Evolutionary conservation across 2,888 invertebrate genomes (phyloP).

Genomic region (Apodemia hepburni): DNA sequence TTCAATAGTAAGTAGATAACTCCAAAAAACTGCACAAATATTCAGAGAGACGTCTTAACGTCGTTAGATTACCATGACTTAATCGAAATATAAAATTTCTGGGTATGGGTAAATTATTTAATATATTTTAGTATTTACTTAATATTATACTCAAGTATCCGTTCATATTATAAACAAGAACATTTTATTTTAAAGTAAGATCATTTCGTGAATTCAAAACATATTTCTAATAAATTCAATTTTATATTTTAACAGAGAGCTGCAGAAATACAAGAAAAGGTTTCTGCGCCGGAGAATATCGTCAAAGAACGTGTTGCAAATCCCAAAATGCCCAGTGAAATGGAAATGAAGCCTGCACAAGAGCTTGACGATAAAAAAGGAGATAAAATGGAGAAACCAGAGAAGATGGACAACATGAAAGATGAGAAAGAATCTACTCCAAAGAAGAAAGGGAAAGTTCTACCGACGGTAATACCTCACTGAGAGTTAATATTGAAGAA

Average conservation of each 20-base stretch:
- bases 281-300: slow-evolving; percentile 29
- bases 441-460: slow-evolving; percentile 24
- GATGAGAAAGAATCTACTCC: slow-evolving; percentile 33
- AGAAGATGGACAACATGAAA: slow-evolving; percentile 31
- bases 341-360: background rate
- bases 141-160: no score
- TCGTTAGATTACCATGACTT: no score
- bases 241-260: slow-evolving; percentile 18
- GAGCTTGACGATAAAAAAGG: slow-evolving; percentile 31
- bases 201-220: no score
- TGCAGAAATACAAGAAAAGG: slow-evolving; percentile 19
- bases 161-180: no score
- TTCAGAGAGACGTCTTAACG: no score
- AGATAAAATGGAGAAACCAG: slow-evolving; percentile 34
- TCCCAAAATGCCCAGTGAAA: background rate
- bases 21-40: no score
- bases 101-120: no score
- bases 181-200: no score
- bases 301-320: slow-evolving; percentile 25
- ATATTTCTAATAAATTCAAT: background rate
- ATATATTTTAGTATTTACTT: no score
- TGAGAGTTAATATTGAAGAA: slow-evolving; percentile 16
- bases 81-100: no score
- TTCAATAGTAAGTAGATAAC: no score
- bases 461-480: background rate